A percentile compares a stretch with the other conserved stretches of the same genome.
These are phyloP conservation scores for Eilema depressum DNA, from an alignment of 2,888 invertebrate genomes.

Conservation along the genomic window DNA sequence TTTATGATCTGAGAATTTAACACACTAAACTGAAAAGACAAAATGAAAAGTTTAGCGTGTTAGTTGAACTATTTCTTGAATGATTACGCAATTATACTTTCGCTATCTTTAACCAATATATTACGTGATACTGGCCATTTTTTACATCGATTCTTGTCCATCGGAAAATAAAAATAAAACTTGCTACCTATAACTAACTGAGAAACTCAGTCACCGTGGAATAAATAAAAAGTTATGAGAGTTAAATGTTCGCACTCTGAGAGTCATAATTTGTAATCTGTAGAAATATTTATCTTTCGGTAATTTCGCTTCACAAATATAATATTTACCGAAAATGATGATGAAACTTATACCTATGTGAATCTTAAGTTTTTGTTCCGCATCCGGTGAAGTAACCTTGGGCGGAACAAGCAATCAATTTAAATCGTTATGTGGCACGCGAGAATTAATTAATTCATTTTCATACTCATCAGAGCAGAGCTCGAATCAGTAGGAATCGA, in stretches of 20 bases:
- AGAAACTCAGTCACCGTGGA: conserved; percentile 69
- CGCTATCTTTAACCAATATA: conserved; percentile 70
- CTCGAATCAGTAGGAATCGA: conserved; percentile 1
- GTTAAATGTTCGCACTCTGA: background rate
- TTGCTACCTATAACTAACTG: conserved; percentile 55
- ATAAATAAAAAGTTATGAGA: conserved; percentile 61
- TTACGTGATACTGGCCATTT: conserved; percentile 75
- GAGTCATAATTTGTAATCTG: background rate
- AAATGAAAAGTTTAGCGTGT: conserved; percentile 26
- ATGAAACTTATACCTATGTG: conserved; percentile 22
- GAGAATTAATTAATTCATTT: conserved; percentile 30
- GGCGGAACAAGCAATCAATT: conserved; percentile 34
- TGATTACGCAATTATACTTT: conserved; percentile 75
- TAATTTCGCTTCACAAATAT: conserved; percentile 34
- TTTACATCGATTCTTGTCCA: conserved; percentile 62
- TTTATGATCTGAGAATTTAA: conserved; percentile 14
- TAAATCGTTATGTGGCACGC: conserved; percentile 42
- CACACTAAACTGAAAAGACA: conserved; percentile 6
- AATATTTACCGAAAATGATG: background rate
- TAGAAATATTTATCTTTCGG: background rate
- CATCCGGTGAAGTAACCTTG: conserved; percentile 41
- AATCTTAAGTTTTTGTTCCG: conserved; percentile 42
- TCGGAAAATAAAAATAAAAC: conserved; percentile 60
- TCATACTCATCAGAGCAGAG: conserved; percentile 6
- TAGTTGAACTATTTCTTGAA: conserved; percentile 40